Percentiles rank a stretch among this genome's conserved stretches.
These are phyloP conservation scores for Sarcophaga peregrina DNA, from an alignment of 1,140 invertebrate species.

Conservation along the genomic window DNA sequence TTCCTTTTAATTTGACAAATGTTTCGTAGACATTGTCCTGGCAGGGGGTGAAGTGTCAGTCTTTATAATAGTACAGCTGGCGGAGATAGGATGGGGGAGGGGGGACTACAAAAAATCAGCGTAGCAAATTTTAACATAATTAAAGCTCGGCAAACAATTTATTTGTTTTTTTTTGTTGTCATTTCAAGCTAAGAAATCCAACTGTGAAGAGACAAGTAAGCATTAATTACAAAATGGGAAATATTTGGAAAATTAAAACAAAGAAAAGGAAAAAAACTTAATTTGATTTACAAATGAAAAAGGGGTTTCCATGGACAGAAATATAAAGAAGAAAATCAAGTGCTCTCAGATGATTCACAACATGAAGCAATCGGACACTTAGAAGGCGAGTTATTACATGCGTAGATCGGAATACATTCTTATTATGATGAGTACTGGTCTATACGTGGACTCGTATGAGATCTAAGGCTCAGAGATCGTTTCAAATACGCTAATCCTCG, in stretches of 20 bases:
- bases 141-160: slow-evolving; percentile 30
- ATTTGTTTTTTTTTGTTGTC: slow-evolving; percentile 17
- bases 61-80: background rate
- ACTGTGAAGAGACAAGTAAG: slow-evolving; percentile 21
- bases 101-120: background rate
- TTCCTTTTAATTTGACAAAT: slow-evolving; percentile 24
- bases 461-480: too few species aligned
- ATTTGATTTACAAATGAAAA: too few species aligned
- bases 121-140: slow-evolving; percentile 40
- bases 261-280: too few species aligned
- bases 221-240: slow-evolving; percentile 33
- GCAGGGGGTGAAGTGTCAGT: background rate
- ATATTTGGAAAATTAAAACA: background rate
- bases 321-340: too few species aligned
- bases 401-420: too few species aligned
- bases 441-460: too few species aligned
- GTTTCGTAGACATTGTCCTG: slow-evolving; percentile 1
- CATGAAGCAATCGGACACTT: too few species aligned
- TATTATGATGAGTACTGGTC: too few species aligned
- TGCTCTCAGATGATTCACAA: too few species aligned
- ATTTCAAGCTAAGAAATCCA: background rate
- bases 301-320: too few species aligned
- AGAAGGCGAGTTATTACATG: too few species aligned
- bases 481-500: too few species aligned
- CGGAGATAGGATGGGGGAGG: background rate